Evolutionary conservation across 2,797 vertebrate genomes (phyloP), one percentile per base, ranked within the genome.

Genomic region (Apogon talboti): DNA sequence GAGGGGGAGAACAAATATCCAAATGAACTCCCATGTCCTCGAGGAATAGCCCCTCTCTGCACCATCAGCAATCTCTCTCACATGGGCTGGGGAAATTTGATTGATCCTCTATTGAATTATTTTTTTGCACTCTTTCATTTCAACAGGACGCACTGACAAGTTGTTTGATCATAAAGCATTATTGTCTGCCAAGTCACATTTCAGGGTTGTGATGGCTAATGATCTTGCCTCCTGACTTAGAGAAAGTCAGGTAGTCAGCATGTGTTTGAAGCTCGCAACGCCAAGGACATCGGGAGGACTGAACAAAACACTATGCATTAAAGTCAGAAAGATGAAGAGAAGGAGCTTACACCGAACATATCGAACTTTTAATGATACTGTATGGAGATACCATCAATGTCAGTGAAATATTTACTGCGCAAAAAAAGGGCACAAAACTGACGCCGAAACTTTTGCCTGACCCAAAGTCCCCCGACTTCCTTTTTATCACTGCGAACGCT

Each of bases 1-100:
- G 91, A 93, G 93, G 90, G 92, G 92, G 90, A 93, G 92, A 93
- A 95, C 95, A 96, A 95, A 95, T 96, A 94, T 95, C 92, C 89
- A 89, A 93, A 94, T 93, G 93, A 93, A 93, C 92, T 92, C 79
- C 74, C 56, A 84, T 95, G 95, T 94, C 93, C 95, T 95, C 93
- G 93, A 95, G 95, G 95, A 93, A 91, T 91, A 89, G 89, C 89
- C 68, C 84, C 92, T 93, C 94, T 78, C 85, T 93, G 91, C 92
- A 95, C 92, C 89, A 95, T 95, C 91, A 94, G 92, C 91, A 95
- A 86, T 94, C 93, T 92, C 92, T 92, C 93, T 92, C 91, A 92
- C 93, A 80, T 78, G 76, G 76, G 87, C 92, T 75, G 72, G 87
- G 72, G 78, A 91, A 92, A 92, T 93, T 93, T 90, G 88, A 95